Evolutionary conservation across 2,888 invertebrate species (phyloP), one percentile per base, ranked within the genome.

Genomic region (Tupiocoris notatus): DNA sequence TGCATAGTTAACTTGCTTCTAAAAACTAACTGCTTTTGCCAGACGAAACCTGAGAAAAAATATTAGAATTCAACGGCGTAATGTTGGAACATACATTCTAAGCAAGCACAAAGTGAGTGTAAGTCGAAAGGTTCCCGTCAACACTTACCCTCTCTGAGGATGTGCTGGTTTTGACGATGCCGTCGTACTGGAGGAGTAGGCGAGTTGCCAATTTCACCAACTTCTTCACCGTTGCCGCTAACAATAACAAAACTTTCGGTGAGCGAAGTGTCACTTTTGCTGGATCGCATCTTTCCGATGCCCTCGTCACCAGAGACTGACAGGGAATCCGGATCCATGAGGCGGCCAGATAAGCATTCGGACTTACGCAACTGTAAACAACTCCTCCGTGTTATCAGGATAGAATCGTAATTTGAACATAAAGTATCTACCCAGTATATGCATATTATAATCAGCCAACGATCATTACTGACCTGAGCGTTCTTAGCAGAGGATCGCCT

Each of bases 1-100:
- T 97, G 96, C 97, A 98, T 97, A 16, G 97, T 98, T 81, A 98
- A 86, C 86, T 97, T 96, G 83, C 95, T 96, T 82, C 96, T 89
- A 83, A 96, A 94, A 77, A 96, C 91, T 80, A 98, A 86, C 82
- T 96, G 95, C 77, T 95, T 89, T 84, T 92, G 91, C 98, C 98
- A 98, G 81, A 90, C 90, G 83, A 93, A 92, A 70, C 93, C 73
- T 73, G 63, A 17, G 56, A 20, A 6, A 59, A 18, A 80, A n/a
- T n/a, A n/a, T n/a, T n/a, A n/a, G n/a, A n/a, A n/a, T n/a, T n/a
- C n/a, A n/a, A n/a, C n/a, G n/a, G 24, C 22, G 2, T n/a, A n/a
- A n/a, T n/a, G n/a, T n/a, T n/a, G n/a, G n/a, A n/a, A n/a, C n/a
- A n/a, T n/a, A n/a, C n/a, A n/a, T n/a, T n/a, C n/a, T n/a, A n/a